Evolutionary conservation across 2,113 vertebrate species (phyloP).

Genomic region (Chionis minor): DNA sequence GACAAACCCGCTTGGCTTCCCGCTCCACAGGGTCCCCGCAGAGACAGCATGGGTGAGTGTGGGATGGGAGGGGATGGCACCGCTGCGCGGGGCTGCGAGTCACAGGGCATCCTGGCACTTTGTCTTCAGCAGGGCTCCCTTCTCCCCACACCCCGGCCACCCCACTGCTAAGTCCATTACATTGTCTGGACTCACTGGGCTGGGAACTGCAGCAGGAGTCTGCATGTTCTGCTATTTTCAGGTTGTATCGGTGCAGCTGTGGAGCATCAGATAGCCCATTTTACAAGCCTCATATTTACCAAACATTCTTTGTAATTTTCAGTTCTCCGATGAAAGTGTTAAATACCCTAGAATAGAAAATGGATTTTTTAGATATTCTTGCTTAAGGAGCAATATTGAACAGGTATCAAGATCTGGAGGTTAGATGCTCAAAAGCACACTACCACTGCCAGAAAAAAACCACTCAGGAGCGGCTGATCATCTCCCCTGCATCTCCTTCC

Average conservation of each 20-base stretch:
- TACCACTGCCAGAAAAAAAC: not conserved
- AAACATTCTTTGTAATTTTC: not conserved
- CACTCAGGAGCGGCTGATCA: not conserved
- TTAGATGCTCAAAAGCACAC: not conserved
- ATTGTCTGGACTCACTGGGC: not conserved
- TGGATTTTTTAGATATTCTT: not conserved
- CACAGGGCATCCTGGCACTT: not conserved
- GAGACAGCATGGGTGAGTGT: conserved; percentile 44
- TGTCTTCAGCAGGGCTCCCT: not conserved
- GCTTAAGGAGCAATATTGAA: not conserved
- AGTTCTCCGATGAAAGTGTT: not conserved
- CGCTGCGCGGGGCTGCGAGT: fast-evolving
- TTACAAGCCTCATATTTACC: not conserved
- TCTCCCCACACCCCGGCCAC: not conserved
- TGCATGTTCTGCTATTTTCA: not conserved
- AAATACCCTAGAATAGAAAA: not conserved
- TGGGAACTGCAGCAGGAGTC: not conserved
- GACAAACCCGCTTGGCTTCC: not conserved
- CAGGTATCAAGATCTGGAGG: not conserved
- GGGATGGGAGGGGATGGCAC: not conserved
- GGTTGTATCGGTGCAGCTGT: not conserved
- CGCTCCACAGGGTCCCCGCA: not conserved
- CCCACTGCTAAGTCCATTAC: fast-evolving
- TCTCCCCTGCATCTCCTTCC: not conserved
- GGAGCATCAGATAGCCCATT: not conserved